Conservation (phyloP, 2,888 invertebrate species). For the Oscheius sp. region DNA sequence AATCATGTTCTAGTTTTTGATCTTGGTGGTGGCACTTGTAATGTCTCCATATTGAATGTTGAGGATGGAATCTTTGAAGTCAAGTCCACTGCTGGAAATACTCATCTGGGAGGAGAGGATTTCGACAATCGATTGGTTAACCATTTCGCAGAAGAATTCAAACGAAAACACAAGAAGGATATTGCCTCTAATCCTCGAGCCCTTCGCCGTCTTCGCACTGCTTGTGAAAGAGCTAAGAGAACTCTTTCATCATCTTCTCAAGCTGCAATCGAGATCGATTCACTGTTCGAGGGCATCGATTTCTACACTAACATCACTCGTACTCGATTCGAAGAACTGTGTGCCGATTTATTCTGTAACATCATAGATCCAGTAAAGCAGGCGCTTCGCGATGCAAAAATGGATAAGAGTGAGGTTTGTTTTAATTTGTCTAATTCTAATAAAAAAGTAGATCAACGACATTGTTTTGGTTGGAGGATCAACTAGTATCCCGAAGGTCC, state of each 20-base stretch:
- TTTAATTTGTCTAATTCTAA: conserved; percentile 71
- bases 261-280: conserved; percentile 85
- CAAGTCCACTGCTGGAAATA: conserved; percentile 79
- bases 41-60: conserved; percentile 55
- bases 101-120: conserved; percentile 71
- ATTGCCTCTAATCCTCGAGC: conserved; percentile 86
- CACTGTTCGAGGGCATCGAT: conserved; percentile 91
- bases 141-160: conserved; percentile 71
- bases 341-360: conserved; percentile 91
- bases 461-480: conserved; percentile 86
- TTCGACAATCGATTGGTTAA: conserved; percentile 66
- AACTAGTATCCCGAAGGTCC: conserved; percentile 95
- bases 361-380: conserved; percentile 97
- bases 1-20: conserved; percentile 64
- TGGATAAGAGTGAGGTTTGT: conserved; percentile 76
- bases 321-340: conserved; percentile 94
- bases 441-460: conserved; percentile 75
- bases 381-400: conserved; percentile 85
- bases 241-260: conserved; percentile 75
- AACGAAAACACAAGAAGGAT: conserved; percentile 79
- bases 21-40: conserved; percentile 75
- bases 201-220: conserved; percentile 86
- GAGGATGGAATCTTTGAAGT: conserved; percentile 50
- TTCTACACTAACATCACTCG: conserved; percentile 95
- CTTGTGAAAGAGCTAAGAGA: conserved; percentile 80